Conservation (phyloP, 1,140 invertebrate species). For the Thalassaphorura encarpata region DNA sequence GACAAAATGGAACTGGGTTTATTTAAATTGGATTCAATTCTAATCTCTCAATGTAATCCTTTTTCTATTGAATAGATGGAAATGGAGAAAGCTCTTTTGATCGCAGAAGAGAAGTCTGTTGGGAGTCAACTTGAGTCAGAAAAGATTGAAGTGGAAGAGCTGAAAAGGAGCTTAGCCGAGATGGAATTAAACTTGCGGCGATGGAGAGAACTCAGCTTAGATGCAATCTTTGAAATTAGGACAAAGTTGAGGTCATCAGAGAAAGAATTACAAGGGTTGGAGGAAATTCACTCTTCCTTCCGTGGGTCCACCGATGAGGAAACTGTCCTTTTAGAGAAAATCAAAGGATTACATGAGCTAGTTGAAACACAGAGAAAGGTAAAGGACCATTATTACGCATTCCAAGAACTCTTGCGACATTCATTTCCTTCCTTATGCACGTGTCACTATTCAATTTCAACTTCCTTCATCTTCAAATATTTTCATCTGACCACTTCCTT, state of each 20-base stretch:
- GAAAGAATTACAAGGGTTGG: constrained; percentile 33
- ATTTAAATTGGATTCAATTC: constrained; percentile 23
- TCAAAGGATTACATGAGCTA: constrained; percentile 46
- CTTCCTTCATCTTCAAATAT: too few relatives aligned
- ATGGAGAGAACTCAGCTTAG: constrained; percentile 22
- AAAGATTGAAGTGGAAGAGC: constrained; percentile 54
- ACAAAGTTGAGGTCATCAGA: constrained; percentile 21
- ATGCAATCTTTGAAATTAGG: constrained; percentile 21
- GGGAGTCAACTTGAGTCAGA: constrained; percentile 56
- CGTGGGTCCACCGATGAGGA: constrained; percentile 40
- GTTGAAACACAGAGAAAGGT: constrained; percentile 47
- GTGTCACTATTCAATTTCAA: too few relatives aligned
- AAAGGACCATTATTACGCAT: constrained; percentile 2
- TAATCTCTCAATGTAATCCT: not conserved
- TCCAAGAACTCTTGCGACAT: not conserved
- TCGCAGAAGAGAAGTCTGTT: constrained; percentile 68
- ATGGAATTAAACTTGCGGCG: constrained; percentile 21
- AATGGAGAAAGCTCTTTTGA: constrained; percentile 67
- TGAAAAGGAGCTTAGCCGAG: constrained; percentile 45
- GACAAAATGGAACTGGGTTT: too few relatives aligned
- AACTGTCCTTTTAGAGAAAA: constrained; percentile 48
- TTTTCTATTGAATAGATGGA: constrained; percentile 53
- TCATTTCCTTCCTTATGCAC: not conserved
- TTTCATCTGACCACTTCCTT: too few relatives aligned
- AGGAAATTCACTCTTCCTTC: constrained; percentile 33